Evolutionary conservation across 2,888 invertebrate species (phyloP), one percentile per base, ranked within the genome.

Genomic region (Erebia epiphron): DNA sequence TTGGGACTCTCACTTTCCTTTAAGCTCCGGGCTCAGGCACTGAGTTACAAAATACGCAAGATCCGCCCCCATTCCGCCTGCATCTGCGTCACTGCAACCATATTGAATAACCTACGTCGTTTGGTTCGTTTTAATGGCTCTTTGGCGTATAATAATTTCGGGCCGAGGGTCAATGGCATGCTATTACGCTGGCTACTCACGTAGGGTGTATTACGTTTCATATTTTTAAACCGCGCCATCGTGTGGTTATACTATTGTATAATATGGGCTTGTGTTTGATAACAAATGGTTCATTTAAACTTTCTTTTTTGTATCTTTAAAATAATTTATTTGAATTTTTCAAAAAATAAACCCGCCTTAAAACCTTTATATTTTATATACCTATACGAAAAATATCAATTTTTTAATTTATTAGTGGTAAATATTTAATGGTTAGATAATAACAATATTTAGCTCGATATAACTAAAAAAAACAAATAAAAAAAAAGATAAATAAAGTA

Each of bases 1-100:
- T 71, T 78, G 76, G 75, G 69, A 70, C 80, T 83, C 82, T 88
- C 84, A 83, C 86, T 87, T 87, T 83, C 83, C 76, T 82, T 74
- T 72, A 75, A 77, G 76, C 75, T 73, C 76, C 74, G 78, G 73
- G 67, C 76, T 64, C 75, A 67, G 73, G 54, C 60, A 60, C 18
- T 4, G 56, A 70, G 82, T 91, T 90, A 89, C 84, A 89, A 89
- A 90, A 90, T 86, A 77, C 75, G 70, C 78, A 76, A 80, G 82
- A 80, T 80, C 84, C 86, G 87, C 80, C 83, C 76, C 72, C 80
- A 86, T 80, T 87, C 87, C 85, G 86, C 82, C 74, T 60, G 57
- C 74, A 80, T 57, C 60, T 21, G 46, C 62, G 66, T 70, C 68
- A 70, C 67, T 16, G 41, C 56, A 16, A 43, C 54, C 18, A 56